Conservation (phyloP, 2,113 vertebrate species). For the Balaeniceps rex region DNA sequence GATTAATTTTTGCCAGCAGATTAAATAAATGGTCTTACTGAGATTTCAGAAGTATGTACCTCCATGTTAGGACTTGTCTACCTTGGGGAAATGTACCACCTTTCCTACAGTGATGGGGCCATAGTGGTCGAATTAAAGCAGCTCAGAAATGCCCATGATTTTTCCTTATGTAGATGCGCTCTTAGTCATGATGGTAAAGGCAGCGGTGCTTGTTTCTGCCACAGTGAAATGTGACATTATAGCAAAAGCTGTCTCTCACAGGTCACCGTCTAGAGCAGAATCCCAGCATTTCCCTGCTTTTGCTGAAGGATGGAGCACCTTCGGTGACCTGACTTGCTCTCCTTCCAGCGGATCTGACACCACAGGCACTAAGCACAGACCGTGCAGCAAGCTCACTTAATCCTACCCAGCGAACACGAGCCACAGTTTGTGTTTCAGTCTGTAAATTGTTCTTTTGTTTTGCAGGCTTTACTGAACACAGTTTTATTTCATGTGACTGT, state of each 20-base stretch:
- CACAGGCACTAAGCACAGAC: neutral
- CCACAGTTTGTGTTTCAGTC: constrained; percentile 42
- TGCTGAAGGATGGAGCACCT: neutral
- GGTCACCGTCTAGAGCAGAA: neutral
- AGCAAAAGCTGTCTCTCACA: neutral
- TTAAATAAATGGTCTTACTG: neutral
- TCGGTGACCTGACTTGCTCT: neutral
- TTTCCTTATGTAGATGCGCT: neutral
- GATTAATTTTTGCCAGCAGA: neutral
- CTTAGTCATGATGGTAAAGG: neutral
- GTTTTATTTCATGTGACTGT: constrained; percentile 78
- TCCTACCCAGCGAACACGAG: constrained; percentile 30
- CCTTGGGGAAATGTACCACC: neutral
- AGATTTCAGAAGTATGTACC: neutral
- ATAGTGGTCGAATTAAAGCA: neutral
- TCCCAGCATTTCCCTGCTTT: neutral
- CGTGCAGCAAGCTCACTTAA: constrained; percentile 5
- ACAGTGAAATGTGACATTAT: neutral
- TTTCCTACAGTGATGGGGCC: neutral
- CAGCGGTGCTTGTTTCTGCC: neutral
- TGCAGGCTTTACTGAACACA: constrained; percentile 65
- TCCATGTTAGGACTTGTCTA: neutral
- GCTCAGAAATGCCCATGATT: neutral
- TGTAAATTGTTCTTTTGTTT: constrained; percentile 78
- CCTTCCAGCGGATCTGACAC: neutral